A percentile compares a stretch with the other conserved stretches of the same genome.
These are phyloP conservation scores for Merops nubicus DNA, from an alignment of 2,113 vertebrate genomes.

Conservation along the genomic window DNA sequence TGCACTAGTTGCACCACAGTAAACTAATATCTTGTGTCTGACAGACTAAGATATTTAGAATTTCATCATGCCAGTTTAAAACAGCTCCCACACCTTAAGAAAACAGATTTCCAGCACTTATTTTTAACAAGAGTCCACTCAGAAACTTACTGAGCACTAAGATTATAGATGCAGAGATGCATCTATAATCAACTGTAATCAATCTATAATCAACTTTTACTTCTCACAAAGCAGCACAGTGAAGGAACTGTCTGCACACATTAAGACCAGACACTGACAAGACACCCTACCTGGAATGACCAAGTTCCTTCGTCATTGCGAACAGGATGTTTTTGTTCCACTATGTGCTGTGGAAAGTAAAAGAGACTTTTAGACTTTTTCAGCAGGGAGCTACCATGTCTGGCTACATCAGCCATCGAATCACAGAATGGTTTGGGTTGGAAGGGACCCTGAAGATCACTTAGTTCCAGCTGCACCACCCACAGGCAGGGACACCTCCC, in stretches of 20 bases:
- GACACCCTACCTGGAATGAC: conserved; percentile 78
- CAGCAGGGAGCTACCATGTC: neutral
- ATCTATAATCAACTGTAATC: too few relatives aligned
- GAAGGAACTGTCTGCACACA: neutral
- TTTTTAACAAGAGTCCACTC: neutral
- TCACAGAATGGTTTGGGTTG: neutral
- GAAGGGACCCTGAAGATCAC: neutral
- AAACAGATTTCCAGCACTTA: neutral
- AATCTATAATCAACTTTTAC: too few relatives aligned
- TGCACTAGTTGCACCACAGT: neutral
- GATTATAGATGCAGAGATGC: too few relatives aligned
- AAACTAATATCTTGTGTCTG: neutral
- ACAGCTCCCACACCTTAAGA: neutral
- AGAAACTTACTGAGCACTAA: neutral
- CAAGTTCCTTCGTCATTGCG: conserved; percentile 30
- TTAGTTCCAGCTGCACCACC: too few relatives aligned
- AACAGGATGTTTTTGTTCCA: conserved; percentile 68
- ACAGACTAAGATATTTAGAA: neutral
- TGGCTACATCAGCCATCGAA: neutral
- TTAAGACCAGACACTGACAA: neutral
- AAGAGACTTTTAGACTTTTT: neutral
- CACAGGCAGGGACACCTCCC: neutral
- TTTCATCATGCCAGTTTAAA: neutral
- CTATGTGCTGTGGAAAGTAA: conserved; percentile 1
- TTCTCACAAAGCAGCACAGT: neutral